phyloP scores from a whole-genome alignment of 2,888 invertebrate species.

The Eulithis prunata region DNA sequence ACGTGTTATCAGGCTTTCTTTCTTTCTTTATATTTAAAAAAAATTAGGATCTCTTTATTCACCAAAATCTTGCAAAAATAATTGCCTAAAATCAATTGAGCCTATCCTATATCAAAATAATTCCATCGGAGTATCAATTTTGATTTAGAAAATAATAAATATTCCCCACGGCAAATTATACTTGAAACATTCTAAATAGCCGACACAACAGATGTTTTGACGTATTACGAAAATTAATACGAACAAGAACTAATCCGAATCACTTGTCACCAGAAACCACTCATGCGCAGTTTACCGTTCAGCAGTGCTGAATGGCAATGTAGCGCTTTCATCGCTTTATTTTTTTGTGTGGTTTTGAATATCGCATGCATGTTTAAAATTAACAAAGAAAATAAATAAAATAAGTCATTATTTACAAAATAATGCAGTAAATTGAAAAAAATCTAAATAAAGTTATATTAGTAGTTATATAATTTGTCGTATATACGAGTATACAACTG shows the following conservation, averaged over 20 bases:
- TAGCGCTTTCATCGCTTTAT: conserved; percentile 44
- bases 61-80: too few species aligned
- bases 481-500: too few species aligned
- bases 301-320: conserved; percentile 12
- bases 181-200: conserved; percentile 41
- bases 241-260: conserved; percentile 66
- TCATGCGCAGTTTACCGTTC: conserved; percentile 55
- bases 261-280: conserved; percentile 77
- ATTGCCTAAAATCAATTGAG: neutral
- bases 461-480: too few species aligned
- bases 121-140: conserved; percentile 4
- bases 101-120: neutral
- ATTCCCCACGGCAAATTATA: conserved; percentile 16
- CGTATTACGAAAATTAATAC: conserved; percentile 72
- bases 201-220: conserved; percentile 74
- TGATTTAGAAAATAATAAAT: conserved; percentile 9
- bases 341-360: neutral
- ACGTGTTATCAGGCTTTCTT: too few species aligned
- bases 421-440: too few species aligned
- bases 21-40: too few species aligned
- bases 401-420: neutral
- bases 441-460: too few species aligned
- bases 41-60: too few species aligned
- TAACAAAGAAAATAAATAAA: too few species aligned
- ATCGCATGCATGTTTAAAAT: too few species aligned